Evolutionary conservation across 1,140 invertebrate genomes (phyloP).

Genomic region (Episyrphus balteatus): DNA sequence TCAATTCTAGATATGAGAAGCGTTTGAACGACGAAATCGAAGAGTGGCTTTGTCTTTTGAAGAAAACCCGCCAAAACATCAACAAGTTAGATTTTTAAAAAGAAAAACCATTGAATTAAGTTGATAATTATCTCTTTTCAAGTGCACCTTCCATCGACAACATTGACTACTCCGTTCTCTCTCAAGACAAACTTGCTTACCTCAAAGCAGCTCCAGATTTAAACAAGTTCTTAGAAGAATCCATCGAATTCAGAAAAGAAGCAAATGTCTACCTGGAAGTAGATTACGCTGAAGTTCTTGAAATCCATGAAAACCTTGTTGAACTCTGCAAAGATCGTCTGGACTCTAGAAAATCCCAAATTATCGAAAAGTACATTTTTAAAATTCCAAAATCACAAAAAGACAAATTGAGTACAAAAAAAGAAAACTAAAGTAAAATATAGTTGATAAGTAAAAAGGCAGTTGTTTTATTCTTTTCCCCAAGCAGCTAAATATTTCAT

Average conservation of each 20-base stretch:
- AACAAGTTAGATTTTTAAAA: constrained; percentile 1
- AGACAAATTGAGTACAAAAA: not conserved
- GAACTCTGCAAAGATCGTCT: constrained; percentile 4
- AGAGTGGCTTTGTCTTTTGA: constrained; percentile 4
- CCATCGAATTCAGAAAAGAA: constrained; percentile 12
- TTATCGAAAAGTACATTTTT: constrained; percentile 1
- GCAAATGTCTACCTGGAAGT: constrained; percentile 10
- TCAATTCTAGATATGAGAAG: constrained; percentile 3
- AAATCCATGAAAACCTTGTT: constrained; percentile 5
- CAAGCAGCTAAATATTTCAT: constrained; percentile 60
- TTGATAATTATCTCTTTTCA: not conserved
- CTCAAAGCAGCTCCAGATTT: constrained; percentile 17
- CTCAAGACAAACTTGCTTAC: constrained; percentile 6
- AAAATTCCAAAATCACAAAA: not conserved
- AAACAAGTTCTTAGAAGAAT: constrained; percentile 13
- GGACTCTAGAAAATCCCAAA: not conserved
- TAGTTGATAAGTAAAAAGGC: not conserved
- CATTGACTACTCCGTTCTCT: constrained; percentile 5
- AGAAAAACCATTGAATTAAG: constrained; percentile 3
- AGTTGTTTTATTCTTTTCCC: constrained; percentile 28
- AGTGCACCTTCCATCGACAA: not conserved
- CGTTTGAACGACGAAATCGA: constrained; percentile 5
- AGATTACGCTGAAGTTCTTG: constrained; percentile 7
- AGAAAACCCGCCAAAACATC: not conserved
- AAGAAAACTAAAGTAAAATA: not conserved